Evolutionary conservation across 2,888 invertebrate species (phyloP).

Genomic region (Pocota personata): DNA sequence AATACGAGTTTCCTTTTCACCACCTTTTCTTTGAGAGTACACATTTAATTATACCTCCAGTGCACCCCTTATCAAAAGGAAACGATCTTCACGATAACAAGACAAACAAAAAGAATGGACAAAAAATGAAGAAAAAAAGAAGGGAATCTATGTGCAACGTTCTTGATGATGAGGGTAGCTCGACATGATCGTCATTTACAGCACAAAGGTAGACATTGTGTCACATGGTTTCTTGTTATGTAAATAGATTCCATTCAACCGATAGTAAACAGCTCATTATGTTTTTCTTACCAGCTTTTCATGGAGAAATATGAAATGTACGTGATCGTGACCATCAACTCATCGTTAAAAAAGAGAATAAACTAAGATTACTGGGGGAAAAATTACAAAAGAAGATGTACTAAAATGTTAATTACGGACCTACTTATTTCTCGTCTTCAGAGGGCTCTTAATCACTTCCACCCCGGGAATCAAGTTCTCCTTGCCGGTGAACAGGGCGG

Average conservation of each 20-base stretch:
- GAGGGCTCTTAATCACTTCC: slow-evolving; percentile 79
- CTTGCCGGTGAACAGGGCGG: slow-evolving; percentile 81
- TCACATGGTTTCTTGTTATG: slow-evolving; percentile 59
- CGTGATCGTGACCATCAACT: slow-evolving; percentile 13
- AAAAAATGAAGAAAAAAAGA: neutral
- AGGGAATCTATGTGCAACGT: slow-evolving; percentile 52
- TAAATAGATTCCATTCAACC: slow-evolving; percentile 54
- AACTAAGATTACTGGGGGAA: slow-evolving; percentile 1
- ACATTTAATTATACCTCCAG: slow-evolving; percentile 6
- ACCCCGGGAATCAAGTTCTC: slow-evolving; percentile 80
- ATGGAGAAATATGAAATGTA: neutral
- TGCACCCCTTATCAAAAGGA: slow-evolving; percentile 45
- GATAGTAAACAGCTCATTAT: slow-evolving; percentile 33
- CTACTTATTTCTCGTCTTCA: slow-evolving; percentile 80
- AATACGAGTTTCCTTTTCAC: slow-evolving; percentile 32
- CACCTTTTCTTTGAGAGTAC: slow-evolving; percentile 25
- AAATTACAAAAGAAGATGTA: slow-evolving; percentile 23
- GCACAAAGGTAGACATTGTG: slow-evolving; percentile 57
- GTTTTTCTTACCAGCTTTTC: neutral
- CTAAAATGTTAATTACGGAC: slow-evolving; percentile 1
- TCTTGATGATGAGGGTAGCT: slow-evolving; percentile 45
- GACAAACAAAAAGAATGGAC: slow-evolving; percentile 11
- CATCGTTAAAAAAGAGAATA: slow-evolving; percentile 13
- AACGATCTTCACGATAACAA: slow-evolving; percentile 30
- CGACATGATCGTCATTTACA: slow-evolving; percentile 32